These are phyloP conservation scores for Ormia ochracea DNA, from an alignment of 2,888 invertebrate genomes.

Conservation along the genomic window DNA sequence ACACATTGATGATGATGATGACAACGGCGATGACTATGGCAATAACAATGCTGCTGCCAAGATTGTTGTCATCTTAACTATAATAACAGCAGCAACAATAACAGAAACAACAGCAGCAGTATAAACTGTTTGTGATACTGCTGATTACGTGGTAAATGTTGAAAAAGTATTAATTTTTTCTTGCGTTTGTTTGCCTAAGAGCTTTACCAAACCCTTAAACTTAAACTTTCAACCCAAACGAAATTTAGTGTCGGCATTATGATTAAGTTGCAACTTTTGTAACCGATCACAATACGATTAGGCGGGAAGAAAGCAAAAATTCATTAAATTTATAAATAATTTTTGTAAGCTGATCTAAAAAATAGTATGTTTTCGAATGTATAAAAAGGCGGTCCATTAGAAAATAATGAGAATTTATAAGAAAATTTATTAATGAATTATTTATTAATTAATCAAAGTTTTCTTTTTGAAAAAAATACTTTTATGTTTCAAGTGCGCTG, in stretches of 20 bases:
- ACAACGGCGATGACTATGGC: conserved; percentile 2
- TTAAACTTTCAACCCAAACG: background rate
- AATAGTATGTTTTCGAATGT: too few species aligned
- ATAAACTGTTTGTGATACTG: conserved; percentile 20
- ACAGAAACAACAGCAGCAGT: background rate
- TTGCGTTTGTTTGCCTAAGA: background rate
- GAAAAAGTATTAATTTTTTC: conserved; percentile 3
- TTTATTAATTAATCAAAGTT: too few species aligned
- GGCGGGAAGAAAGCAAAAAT: too few species aligned
- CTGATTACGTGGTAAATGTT: conserved; percentile 50
- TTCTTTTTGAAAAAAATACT: too few species aligned
- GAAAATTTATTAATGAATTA: too few species aligned
- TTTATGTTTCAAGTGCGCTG: too few species aligned
- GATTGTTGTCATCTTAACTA: conserved; percentile 46
- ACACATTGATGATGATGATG: conserved; percentile 31
- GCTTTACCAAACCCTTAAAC: conserved; percentile 2
- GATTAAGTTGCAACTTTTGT: background rate
- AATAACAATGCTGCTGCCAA: conserved; percentile 16
- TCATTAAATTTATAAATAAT: too few species aligned
- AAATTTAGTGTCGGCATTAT: background rate
- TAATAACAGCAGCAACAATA: conserved; percentile 9
- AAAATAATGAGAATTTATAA: too few species aligned
- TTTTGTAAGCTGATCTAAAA: too few species aligned
- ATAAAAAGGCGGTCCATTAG: too few species aligned
- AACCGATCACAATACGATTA: too few species aligned